Conservation (phyloP, 2,797 vertebrate genomes). For the Dicrostonyx torquatus region DNA sequence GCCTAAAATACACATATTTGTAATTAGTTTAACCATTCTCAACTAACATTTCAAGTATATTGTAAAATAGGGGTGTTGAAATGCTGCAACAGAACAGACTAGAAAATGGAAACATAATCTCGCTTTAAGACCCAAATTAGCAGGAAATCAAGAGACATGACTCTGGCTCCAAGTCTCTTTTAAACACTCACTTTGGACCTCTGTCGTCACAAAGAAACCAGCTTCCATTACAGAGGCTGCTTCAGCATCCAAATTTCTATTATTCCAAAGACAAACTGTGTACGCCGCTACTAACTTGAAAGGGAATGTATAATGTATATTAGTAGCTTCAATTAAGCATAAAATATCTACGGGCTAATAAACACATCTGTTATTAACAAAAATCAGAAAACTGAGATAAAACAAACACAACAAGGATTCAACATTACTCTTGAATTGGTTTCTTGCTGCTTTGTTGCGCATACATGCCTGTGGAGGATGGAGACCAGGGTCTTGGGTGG, state of each 20-base stretch:
- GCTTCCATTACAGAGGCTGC: slow-evolving; percentile 13
- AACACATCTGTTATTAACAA: background rate
- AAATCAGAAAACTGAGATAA: slow-evolving; percentile 35
- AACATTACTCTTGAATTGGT: background rate
- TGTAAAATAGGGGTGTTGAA: background rate
- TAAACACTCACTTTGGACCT: background rate
- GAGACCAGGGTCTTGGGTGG: background rate
- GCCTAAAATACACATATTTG: slow-evolving; percentile 26
- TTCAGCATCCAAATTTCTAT: background rate
- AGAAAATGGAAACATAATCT: slow-evolving; percentile 27
- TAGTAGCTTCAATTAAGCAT: slow-evolving; percentile 21
- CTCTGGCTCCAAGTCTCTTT: background rate
- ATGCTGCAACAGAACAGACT: slow-evolving; percentile 5
- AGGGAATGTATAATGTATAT: slow-evolving; percentile 15
- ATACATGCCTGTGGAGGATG: background rate
- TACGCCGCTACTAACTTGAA: slow-evolving; percentile 21
- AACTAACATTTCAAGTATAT: background rate
- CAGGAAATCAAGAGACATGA: background rate
- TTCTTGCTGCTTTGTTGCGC: background rate
- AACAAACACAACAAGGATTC: background rate
- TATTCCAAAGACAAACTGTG: background rate
- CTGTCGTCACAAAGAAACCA: background rate
- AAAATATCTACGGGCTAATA: slow-evolving; percentile 20
- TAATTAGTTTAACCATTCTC: slow-evolving; percentile 13
- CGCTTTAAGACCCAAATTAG: slow-evolving; percentile 35